phyloP scores from a whole-genome alignment of 1,140 invertebrate genomes.

The Stratiolaelaps scimitus region DNA sequence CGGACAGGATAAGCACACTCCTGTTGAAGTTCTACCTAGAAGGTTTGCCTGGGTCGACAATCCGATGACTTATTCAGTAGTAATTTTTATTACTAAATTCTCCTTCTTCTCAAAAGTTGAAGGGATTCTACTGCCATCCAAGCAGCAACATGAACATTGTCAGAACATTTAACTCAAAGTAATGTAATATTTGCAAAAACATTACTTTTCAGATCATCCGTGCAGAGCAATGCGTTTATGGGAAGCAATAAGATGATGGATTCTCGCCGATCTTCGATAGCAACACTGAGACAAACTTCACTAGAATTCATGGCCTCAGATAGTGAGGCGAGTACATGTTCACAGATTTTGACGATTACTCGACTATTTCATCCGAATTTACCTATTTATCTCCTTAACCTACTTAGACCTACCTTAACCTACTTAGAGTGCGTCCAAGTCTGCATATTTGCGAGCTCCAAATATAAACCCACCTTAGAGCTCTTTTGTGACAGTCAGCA shows the following conservation, averaged over 20 bases:
- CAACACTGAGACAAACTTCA: neutral
- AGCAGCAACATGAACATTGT: too few relatives aligned
- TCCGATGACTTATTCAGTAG: neutral
- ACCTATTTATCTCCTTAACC: too few relatives aligned
- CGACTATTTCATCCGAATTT: too few relatives aligned
- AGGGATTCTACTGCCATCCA: neutral
- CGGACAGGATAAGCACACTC: neutral
- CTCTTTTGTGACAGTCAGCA: too few relatives aligned
- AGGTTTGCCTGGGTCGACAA: neutral
- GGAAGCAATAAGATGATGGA: slow-evolving; percentile 1
- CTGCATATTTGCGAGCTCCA: too few relatives aligned
- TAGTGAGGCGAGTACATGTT: too few relatives aligned
- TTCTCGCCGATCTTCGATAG: neutral
- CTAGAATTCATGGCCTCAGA: neutral
- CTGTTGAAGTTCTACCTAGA: neutral
- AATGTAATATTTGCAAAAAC: slow-evolving; percentile 5
- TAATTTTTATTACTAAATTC: neutral
- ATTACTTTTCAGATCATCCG: neutral
- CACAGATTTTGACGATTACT: too few relatives aligned
- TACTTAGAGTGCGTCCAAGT: too few relatives aligned
- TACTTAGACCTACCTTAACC: too few relatives aligned
- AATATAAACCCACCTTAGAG: too few relatives aligned
- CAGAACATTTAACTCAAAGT: too few relatives aligned
- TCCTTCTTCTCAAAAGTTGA: neutral
- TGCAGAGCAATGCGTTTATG: neutral